phyloP scores from a whole-genome alignment of 30 jellyfish, hydroid and myxozoan species.

The Aurelia sp. region DNA sequence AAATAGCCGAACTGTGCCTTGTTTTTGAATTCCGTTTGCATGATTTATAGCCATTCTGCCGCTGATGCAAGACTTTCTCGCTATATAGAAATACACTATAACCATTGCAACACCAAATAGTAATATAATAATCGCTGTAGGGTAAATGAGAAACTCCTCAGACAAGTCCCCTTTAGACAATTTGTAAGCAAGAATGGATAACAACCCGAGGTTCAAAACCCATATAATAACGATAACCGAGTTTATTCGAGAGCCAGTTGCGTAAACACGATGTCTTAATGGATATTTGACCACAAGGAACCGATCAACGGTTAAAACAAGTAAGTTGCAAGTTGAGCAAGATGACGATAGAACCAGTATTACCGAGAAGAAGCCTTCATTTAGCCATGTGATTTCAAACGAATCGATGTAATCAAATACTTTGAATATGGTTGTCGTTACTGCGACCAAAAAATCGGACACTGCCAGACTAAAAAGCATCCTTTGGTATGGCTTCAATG shows the following conservation, averaged over 20 bases:
- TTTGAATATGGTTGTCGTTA: too few species aligned
- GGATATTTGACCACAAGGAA: slow-evolving; percentile 37
- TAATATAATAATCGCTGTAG: background rate
- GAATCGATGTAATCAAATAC: too few species aligned
- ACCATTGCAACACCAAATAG: background rate
- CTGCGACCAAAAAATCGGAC: too few species aligned
- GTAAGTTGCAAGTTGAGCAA: background rate
- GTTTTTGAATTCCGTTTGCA: background rate
- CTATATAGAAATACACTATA: background rate
- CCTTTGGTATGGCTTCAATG: slow-evolving; percentile 14
- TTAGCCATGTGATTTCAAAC: background rate
- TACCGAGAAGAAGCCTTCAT: slow-evolving; percentile 6
- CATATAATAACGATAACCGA: background rate
- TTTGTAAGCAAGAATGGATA: too few species aligned
- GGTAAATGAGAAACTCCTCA: too few species aligned
- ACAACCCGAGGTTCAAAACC: background rate
- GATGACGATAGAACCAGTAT: background rate
- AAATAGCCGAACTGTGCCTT: background rate
- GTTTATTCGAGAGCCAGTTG: slow-evolving; percentile 5
- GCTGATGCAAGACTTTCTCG: background rate
- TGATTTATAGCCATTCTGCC: background rate
- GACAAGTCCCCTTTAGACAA: too few species aligned
- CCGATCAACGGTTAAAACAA: slow-evolving; percentile 34
- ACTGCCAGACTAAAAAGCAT: too few species aligned
- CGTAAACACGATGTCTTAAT: slow-evolving; percentile 1